A percentile compares a stretch with the other conserved stretches of the same genome.
Evolutionary conservation across 2,113 vertebrate genomes (phyloP).

Genomic region (Siniperca knerii): DNA sequence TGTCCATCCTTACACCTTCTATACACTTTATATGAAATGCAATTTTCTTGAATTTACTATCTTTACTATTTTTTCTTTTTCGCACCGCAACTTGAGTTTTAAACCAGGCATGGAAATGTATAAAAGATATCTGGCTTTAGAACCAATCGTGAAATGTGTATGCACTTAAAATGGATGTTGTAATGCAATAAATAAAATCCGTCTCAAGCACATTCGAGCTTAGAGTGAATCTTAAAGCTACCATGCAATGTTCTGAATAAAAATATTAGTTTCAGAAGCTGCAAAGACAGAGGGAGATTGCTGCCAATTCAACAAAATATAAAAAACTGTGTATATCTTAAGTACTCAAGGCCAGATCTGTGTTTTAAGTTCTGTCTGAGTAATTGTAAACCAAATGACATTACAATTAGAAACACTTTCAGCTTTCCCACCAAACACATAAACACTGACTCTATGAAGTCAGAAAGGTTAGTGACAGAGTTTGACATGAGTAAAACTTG

Average conservation of each 20-base stretch:
- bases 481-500: not conserved
- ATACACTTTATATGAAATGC: slow-evolving; percentile 6
- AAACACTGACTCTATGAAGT: slow-evolving; percentile 23
- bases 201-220: not conserved
- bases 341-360: slow-evolving; percentile 15
- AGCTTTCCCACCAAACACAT: slow-evolving; percentile 31
- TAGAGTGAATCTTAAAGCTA: slow-evolving; percentile 14
- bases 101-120: slow-evolving; percentile 28
- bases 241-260: slow-evolving; percentile 9
- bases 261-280: slow-evolving; percentile 8
- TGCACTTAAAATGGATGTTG: slow-evolving; percentile 17
- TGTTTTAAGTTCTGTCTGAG: slow-evolving; percentile 24
- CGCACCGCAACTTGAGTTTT: slow-evolving; percentile 5
- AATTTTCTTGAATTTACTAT: not conserved
- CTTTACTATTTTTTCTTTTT: not conserved
- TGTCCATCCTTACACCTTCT: slow-evolving; percentile 16
- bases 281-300: not conserved
- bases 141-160: not conserved
- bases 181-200: slow-evolving; percentile 32
- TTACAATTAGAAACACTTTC: slow-evolving; percentile 55
- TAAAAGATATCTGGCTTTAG: slow-evolving; percentile 11
- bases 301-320: slow-evolving; percentile 2
- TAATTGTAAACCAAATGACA: slow-evolving; percentile 39
- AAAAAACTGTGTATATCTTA: not conserved
- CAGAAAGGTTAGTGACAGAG: not conserved